Evolutionary conservation across 2,888 invertebrate genomes (phyloP), one percentile per base, ranked within the genome.

Genomic region (Ochropleura leucogaster): DNA sequence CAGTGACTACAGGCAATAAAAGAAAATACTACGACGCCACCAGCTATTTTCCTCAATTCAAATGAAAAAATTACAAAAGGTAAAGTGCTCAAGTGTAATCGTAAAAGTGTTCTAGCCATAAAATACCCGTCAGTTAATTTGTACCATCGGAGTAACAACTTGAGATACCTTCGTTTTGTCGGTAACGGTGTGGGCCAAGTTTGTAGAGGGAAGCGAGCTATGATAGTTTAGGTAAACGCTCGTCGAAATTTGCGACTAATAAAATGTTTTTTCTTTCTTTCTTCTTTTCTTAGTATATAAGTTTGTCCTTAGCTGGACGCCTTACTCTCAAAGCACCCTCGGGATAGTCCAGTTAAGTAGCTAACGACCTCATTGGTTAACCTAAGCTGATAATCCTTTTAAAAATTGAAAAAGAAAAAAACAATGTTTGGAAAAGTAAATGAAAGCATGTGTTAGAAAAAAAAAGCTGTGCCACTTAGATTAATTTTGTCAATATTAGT

Each of bases 61-160:
- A 86, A 86, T 80, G 72, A 84, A 77, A 82, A 84, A 87, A 83
- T 65, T 78, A 72, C 77, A 73, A 66, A 78, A 79, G 77, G 77
- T 82, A 78, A 86, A 84, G 79, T 80, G 79, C 70, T 83, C 72
- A 84, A 85, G 47, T 53, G 68, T 70, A 85, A 85, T 82, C 84
- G 82, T 83, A 82, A 84, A 83, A 87, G 79, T 83, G 74, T 85
- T 85, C 77, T 77, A 78, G 68, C 83, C 85, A 86, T 90, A 89
- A 90, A 90, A 84, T 85, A 85, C 82, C 86, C 85, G 85, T 86
- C 86, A 87, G 89, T 90, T 93, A 92, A 92, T 92, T 93, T 90
- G 89, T 89, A 87, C 89, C 89, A 89, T 89, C 84, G 89, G 87
- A 87, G 89, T 88, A 88, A 90, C 88, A 89, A 87, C 87, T 85